Evolutionary conservation across 2,888 invertebrate genomes (phyloP).

Genomic region (Harmothoe impar): DNA sequence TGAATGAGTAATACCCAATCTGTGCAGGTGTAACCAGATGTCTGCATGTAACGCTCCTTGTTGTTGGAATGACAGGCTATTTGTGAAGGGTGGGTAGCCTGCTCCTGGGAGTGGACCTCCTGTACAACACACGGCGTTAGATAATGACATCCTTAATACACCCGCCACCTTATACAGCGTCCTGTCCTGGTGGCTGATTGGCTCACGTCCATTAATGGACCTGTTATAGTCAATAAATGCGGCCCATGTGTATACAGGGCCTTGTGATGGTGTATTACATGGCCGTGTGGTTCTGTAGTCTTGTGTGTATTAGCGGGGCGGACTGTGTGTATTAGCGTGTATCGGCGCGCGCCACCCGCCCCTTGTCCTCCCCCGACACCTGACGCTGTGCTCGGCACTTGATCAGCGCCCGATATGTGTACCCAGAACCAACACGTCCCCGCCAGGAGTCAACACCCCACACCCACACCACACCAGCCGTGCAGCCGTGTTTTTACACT

Average conservation of each 20-base stretch:
- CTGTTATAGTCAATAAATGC: too few species aligned
- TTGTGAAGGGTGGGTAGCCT: too few species aligned
- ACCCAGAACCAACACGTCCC: background rate
- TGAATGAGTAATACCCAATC: too few species aligned
- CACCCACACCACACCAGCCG: background rate
- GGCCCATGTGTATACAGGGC: background rate
- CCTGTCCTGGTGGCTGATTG: too few species aligned
- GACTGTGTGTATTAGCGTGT: background rate
- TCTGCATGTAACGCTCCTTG: too few species aligned
- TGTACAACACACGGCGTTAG: too few species aligned
- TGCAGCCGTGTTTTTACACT: background rate
- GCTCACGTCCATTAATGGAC: too few species aligned
- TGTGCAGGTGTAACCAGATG: too few species aligned
- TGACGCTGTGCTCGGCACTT: conserved; percentile 39
- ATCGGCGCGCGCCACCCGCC: background rate
- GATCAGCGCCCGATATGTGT: conserved; percentile 28
- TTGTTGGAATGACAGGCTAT: too few species aligned
- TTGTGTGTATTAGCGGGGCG: background rate
- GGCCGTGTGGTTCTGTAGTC: background rate
- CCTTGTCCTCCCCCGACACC: background rate
- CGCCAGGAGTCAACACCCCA: conserved; percentile 23
- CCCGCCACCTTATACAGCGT: too few species aligned
- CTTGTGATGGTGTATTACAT: background rate
- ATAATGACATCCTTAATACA: too few species aligned
- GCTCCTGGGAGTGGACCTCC: too few species aligned